Percentiles rank a stretch among this genome's conserved stretches.
phyloP scores from a whole-genome alignment of 2,888 invertebrate species.

The Synergus umbraculus region DNA sequence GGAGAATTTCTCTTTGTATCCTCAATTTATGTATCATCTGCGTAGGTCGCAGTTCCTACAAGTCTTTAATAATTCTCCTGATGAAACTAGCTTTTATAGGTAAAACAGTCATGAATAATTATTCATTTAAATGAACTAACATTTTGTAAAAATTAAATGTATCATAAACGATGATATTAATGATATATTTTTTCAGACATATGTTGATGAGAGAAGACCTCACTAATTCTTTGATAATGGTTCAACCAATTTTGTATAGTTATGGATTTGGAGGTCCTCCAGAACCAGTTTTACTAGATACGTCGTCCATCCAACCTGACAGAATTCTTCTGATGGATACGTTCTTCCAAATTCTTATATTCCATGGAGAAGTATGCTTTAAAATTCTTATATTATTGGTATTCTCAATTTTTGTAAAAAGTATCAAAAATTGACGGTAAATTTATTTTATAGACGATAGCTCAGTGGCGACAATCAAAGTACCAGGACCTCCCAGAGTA shows the following conservation, averaged over 20 bases:
- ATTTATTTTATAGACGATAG: constrained; percentile 87
- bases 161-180: neutral
- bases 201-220: constrained; percentile 98
- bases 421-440: neutral
- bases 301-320: constrained; percentile 98
- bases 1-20: constrained; percentile 98
- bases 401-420: constrained; percentile 20
- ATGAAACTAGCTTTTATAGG: constrained; percentile 99
- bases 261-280: constrained; percentile 99
- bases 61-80: constrained; percentile 99
- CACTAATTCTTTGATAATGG: constrained; percentile 98
- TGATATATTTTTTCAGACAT: constrained; percentile 81
- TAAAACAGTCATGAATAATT: constrained; percentile 66
- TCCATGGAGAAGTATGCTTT: constrained; percentile 94
- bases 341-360: constrained; percentile 99
- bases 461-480: constrained; percentile 96
- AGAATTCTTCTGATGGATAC: constrained; percentile 99
- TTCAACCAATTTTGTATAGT: constrained; percentile 98
- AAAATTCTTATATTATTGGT: constrained; percentile 9
- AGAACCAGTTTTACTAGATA: constrained; percentile 97
- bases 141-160: neutral
- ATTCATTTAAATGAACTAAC: neutral
- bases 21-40: constrained; percentile 99
- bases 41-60: constrained; percentile 98
- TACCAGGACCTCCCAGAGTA: constrained; percentile 99